Evolutionary conservation across 2,888 invertebrate genomes (phyloP), one percentile per base, ranked within the genome.

Genomic region (Philaethria dido): DNA sequence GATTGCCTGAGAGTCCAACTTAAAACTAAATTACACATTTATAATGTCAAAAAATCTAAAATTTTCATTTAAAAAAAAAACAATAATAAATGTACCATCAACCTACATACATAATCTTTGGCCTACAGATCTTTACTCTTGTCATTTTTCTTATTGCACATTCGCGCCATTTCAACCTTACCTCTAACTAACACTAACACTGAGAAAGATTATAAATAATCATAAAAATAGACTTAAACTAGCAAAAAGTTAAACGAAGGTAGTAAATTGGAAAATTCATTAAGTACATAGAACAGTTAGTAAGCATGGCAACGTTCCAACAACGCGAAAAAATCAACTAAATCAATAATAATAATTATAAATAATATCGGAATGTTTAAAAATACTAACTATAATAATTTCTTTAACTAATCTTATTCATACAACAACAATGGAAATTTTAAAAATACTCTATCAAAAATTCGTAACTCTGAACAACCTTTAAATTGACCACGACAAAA

Each of bases 1-100:
- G 81, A 84, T 83, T 80, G 90, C 89, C 88, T 88, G 92, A 91
- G 89, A 89, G 89, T 86, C 77, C 78, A 87, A 89, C 88, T 88
- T 90, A 89, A 81, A 73, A 73, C 78, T 83, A 84, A 75, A 76
- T 61, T 62, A 71, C 66, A 71, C 66, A 64, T 68, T 68, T 64
- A 66, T 36, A 66, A 71, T 66, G 64, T 70, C 60, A 57, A 60
- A 62, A 68, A 66, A 36, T 33, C n/a, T 39, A 44, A 16, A 20
- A 48, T 72, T 71, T 71, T 77, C n/a, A 25, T 25, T 79, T 75
- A 78, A 72, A 42, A 69, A 77, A 22, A 39, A 39, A 55, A 39
- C 72, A 74, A 76, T 75, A 74, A 79, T 72, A 70, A 73, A 72
- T 68, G 57, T 50, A 68, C 75, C 77, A 77, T 79, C 69, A 68